Base-by-base conservation (phyloP, 1,140 invertebrate genomes). In the Nixonia krombeini region DNA sequence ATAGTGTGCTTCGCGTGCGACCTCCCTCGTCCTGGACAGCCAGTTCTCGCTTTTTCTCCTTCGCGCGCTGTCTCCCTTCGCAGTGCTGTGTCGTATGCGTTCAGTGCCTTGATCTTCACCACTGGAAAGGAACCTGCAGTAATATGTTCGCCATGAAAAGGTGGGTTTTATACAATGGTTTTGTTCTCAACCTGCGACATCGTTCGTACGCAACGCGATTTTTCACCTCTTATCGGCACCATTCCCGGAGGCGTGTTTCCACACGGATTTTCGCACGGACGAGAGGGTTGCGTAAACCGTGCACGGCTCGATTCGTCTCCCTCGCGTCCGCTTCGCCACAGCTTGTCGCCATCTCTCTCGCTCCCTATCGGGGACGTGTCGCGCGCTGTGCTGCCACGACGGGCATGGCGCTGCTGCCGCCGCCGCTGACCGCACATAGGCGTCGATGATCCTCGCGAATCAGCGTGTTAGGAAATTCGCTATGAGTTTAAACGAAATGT, bases 231-330 rank as follows among this genome's bases (percentile, higher is more conserved):
- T 75, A 75, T 75, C 73, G 72, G 53, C 59, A 47, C 67, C 18
- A 15, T 15, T 3, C 72, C 72, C 72, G 62, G 63, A 61, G 63
- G 56, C n/a, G 67, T 65, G 67, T 74, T 72, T 70, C 59, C 58
- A 72, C 65, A 70, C 71, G 64, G 69, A 77, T 79, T 77, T 78
- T 77, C 25, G 26, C 41, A 45, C 46, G 40, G 41, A 9, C 26
- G 71, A 73, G 64, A 79, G 78, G 79, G 79, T 81, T 81, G 78
- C 79, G 79, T 81, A 81, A 80, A 80, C 79, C 65, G 70, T 65
- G 72, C 47, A 35, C 42, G 28, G 55, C 53, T 55, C 35, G 38
- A 47, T 62, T 51, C 42, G 45, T 51, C 49, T 55, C 45, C 42
- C 53, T 47, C 38, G 2, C 62, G 44, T n/a, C n/a, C 55, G 17